These are phyloP conservation scores for Willowsia nigromaculata DNA, from an alignment of 2,888 invertebrate species.

Conservation along the genomic window DNA sequence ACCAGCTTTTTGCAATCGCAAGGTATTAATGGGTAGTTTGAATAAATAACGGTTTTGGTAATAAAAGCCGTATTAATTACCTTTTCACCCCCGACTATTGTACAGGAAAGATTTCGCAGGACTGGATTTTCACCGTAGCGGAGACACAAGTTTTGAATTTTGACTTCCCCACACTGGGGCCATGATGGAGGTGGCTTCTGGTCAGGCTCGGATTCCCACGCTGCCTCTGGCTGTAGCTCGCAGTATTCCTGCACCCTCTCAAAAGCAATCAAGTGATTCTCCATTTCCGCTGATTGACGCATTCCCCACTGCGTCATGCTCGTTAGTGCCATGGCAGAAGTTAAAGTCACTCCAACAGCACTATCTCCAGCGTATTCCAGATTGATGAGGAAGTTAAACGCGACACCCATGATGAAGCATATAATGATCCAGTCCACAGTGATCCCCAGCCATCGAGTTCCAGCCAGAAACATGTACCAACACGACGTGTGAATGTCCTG, in stretches of 20 bases:
- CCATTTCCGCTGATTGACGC: slow-evolving; percentile 87
- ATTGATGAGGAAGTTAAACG: slow-evolving; percentile 85
- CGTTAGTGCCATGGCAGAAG: slow-evolving; percentile 37
- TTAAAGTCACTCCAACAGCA: neutral
- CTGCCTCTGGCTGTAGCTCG: slow-evolving; percentile 81
- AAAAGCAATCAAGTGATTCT: slow-evolving; percentile 88
- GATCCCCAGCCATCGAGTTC: slow-evolving; percentile 95
- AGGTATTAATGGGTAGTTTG: too few species aligned
- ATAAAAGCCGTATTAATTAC: too few species aligned
- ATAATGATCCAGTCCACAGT: slow-evolving; percentile 94
- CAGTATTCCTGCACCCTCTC: slow-evolving; percentile 82
- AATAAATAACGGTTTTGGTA: too few species aligned
- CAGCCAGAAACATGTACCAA: slow-evolving; percentile 93
- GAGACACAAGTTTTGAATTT: slow-evolving; percentile 79
- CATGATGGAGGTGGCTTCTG: slow-evolving; percentile 80
- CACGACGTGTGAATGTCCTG: slow-evolving; percentile 92
- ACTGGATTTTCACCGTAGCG: slow-evolving; percentile 81
- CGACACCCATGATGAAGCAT: slow-evolving; percentile 91
- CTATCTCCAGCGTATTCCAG: neutral
- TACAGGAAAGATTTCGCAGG: slow-evolving; percentile 86
- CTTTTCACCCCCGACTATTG: slow-evolving; percentile 86
- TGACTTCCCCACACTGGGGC: slow-evolving; percentile 80
- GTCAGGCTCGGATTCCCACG: slow-evolving; percentile 79
- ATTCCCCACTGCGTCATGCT: slow-evolving; percentile 82
- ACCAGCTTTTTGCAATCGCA: too few species aligned